Conservation (phyloP, 2,113 vertebrate genomes). For the Otocyon megalotis region DNA sequence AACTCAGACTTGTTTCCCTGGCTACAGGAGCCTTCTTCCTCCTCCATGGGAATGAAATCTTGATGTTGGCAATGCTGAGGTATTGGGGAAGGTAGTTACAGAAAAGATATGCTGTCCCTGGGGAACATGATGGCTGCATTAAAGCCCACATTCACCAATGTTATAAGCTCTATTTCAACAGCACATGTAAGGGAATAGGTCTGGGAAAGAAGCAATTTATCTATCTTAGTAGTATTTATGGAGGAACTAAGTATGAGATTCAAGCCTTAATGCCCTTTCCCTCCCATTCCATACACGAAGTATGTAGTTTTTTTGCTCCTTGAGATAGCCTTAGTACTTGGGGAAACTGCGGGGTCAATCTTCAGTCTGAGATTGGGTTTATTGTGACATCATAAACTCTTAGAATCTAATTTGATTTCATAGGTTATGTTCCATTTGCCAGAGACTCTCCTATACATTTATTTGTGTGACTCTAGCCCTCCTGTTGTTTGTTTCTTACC, state of each 20-base stretch:
- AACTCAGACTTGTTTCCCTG: background rate
- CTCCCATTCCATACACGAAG: background rate
- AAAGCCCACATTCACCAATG: background rate
- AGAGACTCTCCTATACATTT: conserved; percentile 23
- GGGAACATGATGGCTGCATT: background rate
- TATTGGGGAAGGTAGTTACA: background rate
- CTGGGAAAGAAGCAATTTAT: background rate
- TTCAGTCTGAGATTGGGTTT: conserved; percentile 55
- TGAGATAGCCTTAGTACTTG: background rate
- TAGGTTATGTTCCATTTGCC: conserved; percentile 11
- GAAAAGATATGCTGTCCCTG: background rate
- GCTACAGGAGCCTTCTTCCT: conserved; percentile 17
- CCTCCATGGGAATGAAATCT: conserved; percentile 9
- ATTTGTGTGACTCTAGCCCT: background rate
- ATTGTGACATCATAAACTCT: conserved; percentile 21
- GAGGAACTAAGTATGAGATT: background rate
- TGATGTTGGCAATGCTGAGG: background rate
- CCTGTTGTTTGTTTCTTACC: conserved; percentile 32
- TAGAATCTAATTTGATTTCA: conserved; percentile 60
- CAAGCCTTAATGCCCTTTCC: conserved; percentile 3
- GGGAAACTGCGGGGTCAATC: background rate
- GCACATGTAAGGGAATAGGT: background rate
- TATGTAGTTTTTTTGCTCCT: background rate
- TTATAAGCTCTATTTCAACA: conserved; percentile 4
- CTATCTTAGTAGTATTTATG: background rate